Percentiles rank a stretch among this genome's conserved stretches.
These are phyloP conservation scores for Ostrea denselamellosa DNA, from an alignment of 1,140 invertebrate genomes.

Conservation along the genomic window DNA sequence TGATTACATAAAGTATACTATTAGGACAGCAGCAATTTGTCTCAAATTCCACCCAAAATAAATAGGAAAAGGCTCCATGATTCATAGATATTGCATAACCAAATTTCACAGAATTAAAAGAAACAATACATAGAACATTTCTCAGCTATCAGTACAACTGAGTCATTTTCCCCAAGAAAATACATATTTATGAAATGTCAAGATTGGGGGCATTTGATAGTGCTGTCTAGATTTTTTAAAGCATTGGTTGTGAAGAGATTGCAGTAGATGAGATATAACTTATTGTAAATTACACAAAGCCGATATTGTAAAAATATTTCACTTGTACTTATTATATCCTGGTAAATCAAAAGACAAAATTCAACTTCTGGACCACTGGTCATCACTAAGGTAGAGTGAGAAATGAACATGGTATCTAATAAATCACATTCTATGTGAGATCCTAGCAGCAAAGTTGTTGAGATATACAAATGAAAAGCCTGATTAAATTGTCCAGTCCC, in stretches of 20 bases:
- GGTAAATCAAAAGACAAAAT: too few relatives aligned
- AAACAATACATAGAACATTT: conserved; percentile 7
- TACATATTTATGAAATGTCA: conserved; percentile 1
- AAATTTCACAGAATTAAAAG: conserved; percentile 30
- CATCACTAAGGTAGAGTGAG: background rate
- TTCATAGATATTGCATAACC: conserved; percentile 31
- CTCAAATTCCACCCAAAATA: conserved; percentile 26
- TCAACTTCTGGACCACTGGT: too few relatives aligned
- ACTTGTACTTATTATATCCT: too few relatives aligned
- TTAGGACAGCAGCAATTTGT: conserved; percentile 16
- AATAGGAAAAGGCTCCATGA: background rate
- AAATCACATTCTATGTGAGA: conserved; percentile 2
- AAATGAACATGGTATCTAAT: background rate
- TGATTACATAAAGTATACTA: conserved; percentile 11
- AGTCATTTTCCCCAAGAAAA: background rate
- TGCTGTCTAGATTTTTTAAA: too few relatives aligned
- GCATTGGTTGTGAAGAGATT: too few relatives aligned
- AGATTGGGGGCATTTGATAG: background rate
- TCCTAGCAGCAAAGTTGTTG: background rate
- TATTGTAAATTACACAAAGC: too few relatives aligned
- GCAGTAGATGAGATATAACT: too few relatives aligned
- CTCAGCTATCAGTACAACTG: background rate
- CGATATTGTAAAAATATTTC: too few relatives aligned
- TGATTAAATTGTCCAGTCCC: conserved; percentile 9
- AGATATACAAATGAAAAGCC: conserved; percentile 6